These are phyloP conservation scores for Galeruca laticollis DNA, from an alignment of 2,888 invertebrate species.

Conservation along the genomic window DNA sequence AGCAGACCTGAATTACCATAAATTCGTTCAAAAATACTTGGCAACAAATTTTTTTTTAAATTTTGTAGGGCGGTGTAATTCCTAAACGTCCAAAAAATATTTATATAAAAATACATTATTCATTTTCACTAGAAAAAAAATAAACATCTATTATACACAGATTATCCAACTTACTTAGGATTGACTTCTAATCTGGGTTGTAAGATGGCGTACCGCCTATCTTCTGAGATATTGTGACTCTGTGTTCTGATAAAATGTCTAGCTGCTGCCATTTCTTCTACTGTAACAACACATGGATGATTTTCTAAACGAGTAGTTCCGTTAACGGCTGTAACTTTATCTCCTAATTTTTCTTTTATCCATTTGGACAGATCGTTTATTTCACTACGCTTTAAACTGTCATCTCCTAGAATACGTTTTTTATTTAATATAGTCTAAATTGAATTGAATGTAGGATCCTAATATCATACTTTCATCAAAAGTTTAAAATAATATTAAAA, in stretches of 20 bases:
- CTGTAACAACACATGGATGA: slow-evolving; percentile 95
- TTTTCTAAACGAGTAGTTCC: slow-evolving; percentile 86
- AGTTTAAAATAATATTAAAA: background rate
- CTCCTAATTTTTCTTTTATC: slow-evolving; percentile 80
- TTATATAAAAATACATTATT: too few species aligned
- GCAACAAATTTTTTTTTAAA: too few species aligned
- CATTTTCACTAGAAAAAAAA: too few species aligned
- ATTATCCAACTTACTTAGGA: slow-evolving; percentile 80
- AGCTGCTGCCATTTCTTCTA: slow-evolving; percentile 97
- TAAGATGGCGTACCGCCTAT: slow-evolving; percentile 85
- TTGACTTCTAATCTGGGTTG: slow-evolving; percentile 96
- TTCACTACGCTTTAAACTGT: slow-evolving; percentile 79
- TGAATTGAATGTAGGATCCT: too few species aligned
- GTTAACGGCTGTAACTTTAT: slow-evolving; percentile 86
- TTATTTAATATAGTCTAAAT: too few species aligned
- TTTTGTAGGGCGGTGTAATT: too few species aligned
- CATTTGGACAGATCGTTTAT: slow-evolving; percentile 84
- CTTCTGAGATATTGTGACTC: slow-evolving; percentile 83
- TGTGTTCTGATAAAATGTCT: slow-evolving; percentile 94
- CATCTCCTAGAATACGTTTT: slow-evolving; percentile 71
- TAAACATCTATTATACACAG: too few species aligned
- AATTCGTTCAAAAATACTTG: too few species aligned
- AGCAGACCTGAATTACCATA: too few species aligned
- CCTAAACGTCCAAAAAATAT: too few species aligned
- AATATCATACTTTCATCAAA: too few species aligned